phyloP scores from a whole-genome alignment of 2,888 invertebrate genomes.

The Pomacea canaliculata region DNA sequence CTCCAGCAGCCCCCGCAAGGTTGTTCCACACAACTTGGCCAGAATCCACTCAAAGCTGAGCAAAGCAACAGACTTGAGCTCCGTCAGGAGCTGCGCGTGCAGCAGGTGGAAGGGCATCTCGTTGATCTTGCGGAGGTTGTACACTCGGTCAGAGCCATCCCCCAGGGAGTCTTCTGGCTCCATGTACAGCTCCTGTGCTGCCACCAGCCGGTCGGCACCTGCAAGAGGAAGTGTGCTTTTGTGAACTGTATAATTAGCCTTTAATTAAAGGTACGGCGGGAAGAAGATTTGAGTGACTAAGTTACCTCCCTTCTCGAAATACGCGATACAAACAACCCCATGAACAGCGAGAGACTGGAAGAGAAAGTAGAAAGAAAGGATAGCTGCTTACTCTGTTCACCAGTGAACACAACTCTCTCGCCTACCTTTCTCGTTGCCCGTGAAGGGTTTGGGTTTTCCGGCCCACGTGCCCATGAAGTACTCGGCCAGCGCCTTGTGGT shows the following conservation, averaged over 20 bases:
- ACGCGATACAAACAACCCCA: no score
- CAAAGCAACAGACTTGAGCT: conserved; percentile 78
- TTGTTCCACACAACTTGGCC: conserved; percentile 83
- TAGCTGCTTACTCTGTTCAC: no score
- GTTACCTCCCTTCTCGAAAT: no score
- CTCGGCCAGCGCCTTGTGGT: conserved; percentile 66
- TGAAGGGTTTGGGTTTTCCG: conserved; percentile 53
- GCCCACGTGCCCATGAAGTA: conserved; percentile 65
- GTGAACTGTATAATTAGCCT: not conserved
- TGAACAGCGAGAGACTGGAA: no score
- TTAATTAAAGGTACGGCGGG: no score
- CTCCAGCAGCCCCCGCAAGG: conserved; percentile 82
- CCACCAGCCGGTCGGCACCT: conserved; percentile 42
- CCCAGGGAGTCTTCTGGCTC: conserved; percentile 40
- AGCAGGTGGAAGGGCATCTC: conserved; percentile 86
- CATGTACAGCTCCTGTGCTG: conserved; percentile 54
- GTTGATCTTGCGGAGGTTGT: conserved; percentile 84
- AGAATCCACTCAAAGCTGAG: conserved; percentile 84
- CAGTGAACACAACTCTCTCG: no score
- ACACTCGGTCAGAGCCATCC: conserved; percentile 63
- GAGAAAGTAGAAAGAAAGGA: no score
- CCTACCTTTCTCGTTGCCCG: conserved; percentile 47
- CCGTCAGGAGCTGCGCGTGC: conserved; percentile 72
- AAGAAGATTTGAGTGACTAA: not conserved
- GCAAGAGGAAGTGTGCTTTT: not conserved